phyloP scores from a whole-genome alignment of 2,113 vertebrate species.

The Porphyrio hochstetteri region DNA sequence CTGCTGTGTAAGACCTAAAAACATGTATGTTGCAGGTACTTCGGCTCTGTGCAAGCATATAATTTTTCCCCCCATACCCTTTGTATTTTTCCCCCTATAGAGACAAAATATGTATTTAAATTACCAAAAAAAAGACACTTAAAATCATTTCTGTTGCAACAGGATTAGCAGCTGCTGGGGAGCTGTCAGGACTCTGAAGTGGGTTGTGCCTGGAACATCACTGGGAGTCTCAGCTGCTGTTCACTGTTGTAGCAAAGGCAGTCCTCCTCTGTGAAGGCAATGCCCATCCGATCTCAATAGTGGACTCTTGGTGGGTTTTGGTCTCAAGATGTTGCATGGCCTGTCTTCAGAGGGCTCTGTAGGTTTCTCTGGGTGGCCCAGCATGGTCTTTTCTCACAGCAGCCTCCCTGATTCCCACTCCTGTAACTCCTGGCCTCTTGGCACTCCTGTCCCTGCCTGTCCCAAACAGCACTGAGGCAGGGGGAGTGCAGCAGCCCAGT shows the following conservation, averaged over 20 bases:
- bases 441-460: not conserved
- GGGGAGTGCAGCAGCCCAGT: not conserved
- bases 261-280: not conserved
- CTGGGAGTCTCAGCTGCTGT: not conserved
- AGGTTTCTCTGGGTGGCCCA: not conserved
- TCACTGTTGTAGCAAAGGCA: fast-evolving
- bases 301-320: not conserved
- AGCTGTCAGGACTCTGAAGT: fast-evolving
- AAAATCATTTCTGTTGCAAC: not conserved
- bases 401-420: not conserved
- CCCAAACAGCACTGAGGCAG: not conserved
- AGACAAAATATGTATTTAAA: not conserved
- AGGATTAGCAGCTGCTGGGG: not conserved
- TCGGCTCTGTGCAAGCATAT: not conserved
- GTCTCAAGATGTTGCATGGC: fast-evolving
- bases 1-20: not conserved
- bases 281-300: fast-evolving
- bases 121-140: too few relatives aligned
- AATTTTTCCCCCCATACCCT: not conserved
- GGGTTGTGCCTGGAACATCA: not conserved
- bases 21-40: not conserved
- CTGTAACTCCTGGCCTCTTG: not conserved
- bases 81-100: not conserved
- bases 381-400: not conserved
- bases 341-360: not conserved